Evolutionary conservation across 2,888 invertebrate species (phyloP).

Genomic region (Ashinkailepas kermadecensis): DNA sequence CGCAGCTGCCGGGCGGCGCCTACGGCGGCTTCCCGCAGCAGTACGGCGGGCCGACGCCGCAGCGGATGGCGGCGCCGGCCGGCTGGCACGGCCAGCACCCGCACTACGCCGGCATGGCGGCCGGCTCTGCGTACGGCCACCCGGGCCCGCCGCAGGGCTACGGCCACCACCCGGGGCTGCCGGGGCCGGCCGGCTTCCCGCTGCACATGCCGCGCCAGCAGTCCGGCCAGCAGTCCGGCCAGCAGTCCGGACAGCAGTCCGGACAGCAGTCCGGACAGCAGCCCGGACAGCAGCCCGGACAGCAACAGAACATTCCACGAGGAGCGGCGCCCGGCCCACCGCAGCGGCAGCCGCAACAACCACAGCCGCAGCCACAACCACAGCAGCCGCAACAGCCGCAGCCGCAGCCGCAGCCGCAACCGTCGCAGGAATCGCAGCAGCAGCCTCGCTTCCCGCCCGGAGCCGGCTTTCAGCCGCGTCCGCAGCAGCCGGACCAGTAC

Average conservation of each 20-base stretch:
- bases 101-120: not conserved
- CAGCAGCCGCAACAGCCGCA: not conserved
- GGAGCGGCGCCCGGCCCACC: not conserved
- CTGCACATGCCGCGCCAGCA: conserved; percentile 11
- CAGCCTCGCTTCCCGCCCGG: not conserved
- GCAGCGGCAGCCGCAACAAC: not conserved
- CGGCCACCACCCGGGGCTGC: conserved; percentile 8
- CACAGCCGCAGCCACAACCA: not conserved
- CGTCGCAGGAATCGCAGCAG: too few relatives aligned
- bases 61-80: conserved; percentile 18
- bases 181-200: conserved; percentile 14
- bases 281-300: not conserved
- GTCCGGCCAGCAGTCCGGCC: not conserved
- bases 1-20: conserved; percentile 9
- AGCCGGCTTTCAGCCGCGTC: not conserved
- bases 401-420: too few relatives aligned
- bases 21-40: conserved; percentile 16
- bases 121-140: conserved; percentile 9
- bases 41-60: conserved; percentile 7
- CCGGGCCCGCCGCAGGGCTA: conserved; percentile 5
- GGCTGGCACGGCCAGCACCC: conserved; percentile 9
- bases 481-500: conserved; percentile 10
- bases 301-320: not conserved
- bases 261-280: not conserved
- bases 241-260: not conserved